Conservation (phyloP, 2,113 vertebrate species). For the Stomatorhinus ivindoensis region DNA sequence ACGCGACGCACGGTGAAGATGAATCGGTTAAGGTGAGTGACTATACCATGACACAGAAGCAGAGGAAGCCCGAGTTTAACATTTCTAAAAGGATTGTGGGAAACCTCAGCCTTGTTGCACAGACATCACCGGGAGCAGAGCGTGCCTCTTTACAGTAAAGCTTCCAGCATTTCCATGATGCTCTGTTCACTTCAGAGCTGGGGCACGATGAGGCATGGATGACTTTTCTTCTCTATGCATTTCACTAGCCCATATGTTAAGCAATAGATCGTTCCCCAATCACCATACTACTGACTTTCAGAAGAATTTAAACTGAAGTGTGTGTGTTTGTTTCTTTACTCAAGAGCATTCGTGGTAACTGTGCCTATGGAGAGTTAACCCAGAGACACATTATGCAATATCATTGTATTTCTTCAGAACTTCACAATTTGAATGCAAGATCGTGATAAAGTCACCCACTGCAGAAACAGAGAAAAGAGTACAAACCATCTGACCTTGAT, state of each 20-base stretch:
- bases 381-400: neutral
- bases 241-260: neutral
- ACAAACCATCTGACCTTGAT: neutral
- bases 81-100: neutral
- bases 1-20: neutral
- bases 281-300: neutral
- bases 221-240: neutral
- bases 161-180: neutral
- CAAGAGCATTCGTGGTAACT: neutral
- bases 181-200: neutral
- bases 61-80: neutral
- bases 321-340: neutral
- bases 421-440: neutral
- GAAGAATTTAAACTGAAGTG: neutral
- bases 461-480: neutral
- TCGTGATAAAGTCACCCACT: neutral
- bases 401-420: neutral
- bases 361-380: neutral
- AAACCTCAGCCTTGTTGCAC: neutral
- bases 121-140: neutral
- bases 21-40: neutral
- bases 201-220: neutral
- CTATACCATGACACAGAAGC: neutral
- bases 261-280: neutral
- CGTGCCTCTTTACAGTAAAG: neutral